Conservation (phyloP, 2,888 invertebrate genomes). For the Pseudococcus jackbeardsleyi region DNA sequence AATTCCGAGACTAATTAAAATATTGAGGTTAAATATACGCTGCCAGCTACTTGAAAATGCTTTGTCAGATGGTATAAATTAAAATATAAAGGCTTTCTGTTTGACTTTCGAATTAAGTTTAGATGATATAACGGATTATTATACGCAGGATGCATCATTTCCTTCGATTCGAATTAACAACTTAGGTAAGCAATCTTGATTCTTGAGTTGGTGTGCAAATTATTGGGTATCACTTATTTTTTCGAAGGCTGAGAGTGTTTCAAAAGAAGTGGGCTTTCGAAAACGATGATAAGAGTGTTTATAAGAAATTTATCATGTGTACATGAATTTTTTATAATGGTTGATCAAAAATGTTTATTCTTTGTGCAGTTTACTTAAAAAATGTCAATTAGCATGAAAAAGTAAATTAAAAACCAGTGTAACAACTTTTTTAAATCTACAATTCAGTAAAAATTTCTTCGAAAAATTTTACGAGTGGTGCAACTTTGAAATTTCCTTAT, state of each 20-base stretch:
- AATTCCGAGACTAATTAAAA: constrained; percentile 56
- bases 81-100: constrained; percentile 56
- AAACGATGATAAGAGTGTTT: too few species aligned
- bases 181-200: background rate
- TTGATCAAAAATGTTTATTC: too few species aligned
- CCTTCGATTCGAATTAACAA: constrained; percentile 33
- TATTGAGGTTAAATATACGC: constrained; percentile 62
- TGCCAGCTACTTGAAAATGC: constrained; percentile 51
- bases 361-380: too few species aligned
- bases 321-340: too few species aligned
- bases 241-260: background rate
- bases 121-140: constrained; percentile 54
- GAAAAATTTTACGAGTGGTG: too few species aligned
- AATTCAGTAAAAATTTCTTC: too few species aligned
- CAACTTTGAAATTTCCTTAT: too few species aligned
- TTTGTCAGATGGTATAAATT: constrained; percentile 55
- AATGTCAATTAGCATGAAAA: too few species aligned
- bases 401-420: too few species aligned
- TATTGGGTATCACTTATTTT: background rate
- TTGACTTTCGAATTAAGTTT: constrained; percentile 60
- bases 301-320: too few species aligned
- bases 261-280: background rate
- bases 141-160: constrained; percentile 53
- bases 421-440: too few species aligned
- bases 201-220: background rate